phyloP scores from a whole-genome alignment of 1,140 invertebrate species.

The Neuroterus valhalla region DNA sequence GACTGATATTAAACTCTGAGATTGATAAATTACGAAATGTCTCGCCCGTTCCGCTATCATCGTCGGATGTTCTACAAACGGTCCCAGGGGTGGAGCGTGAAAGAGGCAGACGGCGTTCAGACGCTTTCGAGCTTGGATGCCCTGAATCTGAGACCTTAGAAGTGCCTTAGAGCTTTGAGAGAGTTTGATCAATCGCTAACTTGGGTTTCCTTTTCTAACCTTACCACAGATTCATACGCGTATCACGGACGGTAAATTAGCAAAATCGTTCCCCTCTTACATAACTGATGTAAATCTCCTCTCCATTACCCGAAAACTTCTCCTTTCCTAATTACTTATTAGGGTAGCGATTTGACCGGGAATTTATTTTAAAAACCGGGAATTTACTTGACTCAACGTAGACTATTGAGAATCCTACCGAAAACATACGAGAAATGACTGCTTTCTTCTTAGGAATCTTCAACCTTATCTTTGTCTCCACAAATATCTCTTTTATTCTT shows the following conservation, averaged over 20 bases:
- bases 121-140: conserved; percentile 25
- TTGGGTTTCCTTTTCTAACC: neutral
- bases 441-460: too few relatives aligned
- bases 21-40: conserved; percentile 30
- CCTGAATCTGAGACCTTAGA: conserved; percentile 18
- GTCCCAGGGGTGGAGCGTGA: conserved; percentile 11
- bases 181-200: conserved; percentile 29
- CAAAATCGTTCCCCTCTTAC: neutral
- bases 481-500: too few relatives aligned
- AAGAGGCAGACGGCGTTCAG: conserved; percentile 28
- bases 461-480: too few relatives aligned
- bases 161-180: conserved; percentile 25
- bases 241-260: neutral
- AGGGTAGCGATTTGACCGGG: too few relatives aligned
- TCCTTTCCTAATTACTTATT: too few relatives aligned
- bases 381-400: too few relatives aligned
- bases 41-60: conserved; percentile 29
- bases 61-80: conserved; percentile 20
- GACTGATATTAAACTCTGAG: conserved; percentile 26
- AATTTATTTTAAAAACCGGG: too few relatives aligned
- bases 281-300: conserved; percentile 3
- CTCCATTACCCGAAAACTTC: too few relatives aligned
- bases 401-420: too few relatives aligned
- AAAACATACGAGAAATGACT: too few relatives aligned
- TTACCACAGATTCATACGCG: neutral